Evolutionary conservation across 1,140 invertebrate genomes (phyloP), one percentile per base, ranked within the genome.

Genomic region (Musca domestica): DNA sequence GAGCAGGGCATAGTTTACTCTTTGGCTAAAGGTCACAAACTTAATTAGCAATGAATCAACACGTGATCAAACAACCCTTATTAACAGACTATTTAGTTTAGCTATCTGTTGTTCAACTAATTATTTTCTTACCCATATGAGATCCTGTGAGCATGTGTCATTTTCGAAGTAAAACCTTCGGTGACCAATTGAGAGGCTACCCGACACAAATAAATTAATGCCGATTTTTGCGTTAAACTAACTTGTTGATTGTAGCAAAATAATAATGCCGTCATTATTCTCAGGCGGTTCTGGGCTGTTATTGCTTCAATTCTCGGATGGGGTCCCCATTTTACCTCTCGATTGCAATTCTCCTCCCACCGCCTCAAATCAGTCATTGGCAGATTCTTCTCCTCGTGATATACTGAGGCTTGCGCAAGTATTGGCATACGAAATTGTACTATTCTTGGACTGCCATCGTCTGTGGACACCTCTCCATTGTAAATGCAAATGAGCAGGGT

Each of bases 231-330:
- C 69, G 95, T 86, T 71, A 88, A 87, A 75, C 89, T 89, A 48
- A 96, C 84, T 73, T 95, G 89, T 74, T 89, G 88, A 84, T 95
- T 95, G 80, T 93, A 96, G 69, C 94, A 86, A 81, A 94, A 94
- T 34, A 95, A 83, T 22, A 96, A 81, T 64, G 93, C 91, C 14
- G 93, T 91, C 85, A 95, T 88, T 12, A 96, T 90, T 82, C 91
- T 88, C 69, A 94, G 85, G 66, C 94, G 86, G 76, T 95, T 95
- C 77, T 93, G 91, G 47, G 93, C 91, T 83, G 92, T 92, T 12
- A 95, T 84, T n/a, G 86, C 87, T 81, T 95, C 92, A 30, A 95
- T 88, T 82, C 95, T 92, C 51, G 92, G 87, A 67, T 94, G 85
- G 47, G 94, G 94, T 6, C 94, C 94, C 90, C 93, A 93, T 73